A percentile compares a stretch with the other conserved stretches of the same genome.
Evolutionary conservation across 2,888 invertebrate genomes (phyloP).

Genomic region (Megastigmus dorsalis): DNA sequence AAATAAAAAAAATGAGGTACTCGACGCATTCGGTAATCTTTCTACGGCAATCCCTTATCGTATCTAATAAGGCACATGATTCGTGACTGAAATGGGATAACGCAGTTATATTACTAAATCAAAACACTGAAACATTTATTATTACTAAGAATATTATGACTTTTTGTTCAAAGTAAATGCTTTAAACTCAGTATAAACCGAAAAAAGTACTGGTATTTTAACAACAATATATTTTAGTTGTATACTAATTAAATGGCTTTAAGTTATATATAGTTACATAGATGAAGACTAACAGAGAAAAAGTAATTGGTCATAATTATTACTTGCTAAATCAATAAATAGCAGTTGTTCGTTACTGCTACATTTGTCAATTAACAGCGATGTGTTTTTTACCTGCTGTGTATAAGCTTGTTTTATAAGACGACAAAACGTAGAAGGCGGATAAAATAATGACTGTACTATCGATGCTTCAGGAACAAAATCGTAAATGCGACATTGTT

Average conservation of each 20-base stretch:
- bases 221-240: constrained; percentile 23
- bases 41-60: constrained; percentile 50
- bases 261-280: constrained; percentile 6
- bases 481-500: constrained; percentile 41
- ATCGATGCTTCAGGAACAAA: constrained; percentile 45
- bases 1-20: constrained; percentile 20
- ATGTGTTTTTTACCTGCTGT: constrained; percentile 17
- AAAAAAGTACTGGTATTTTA: constrained; percentile 10
- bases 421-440: constrained; percentile 3
- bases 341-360: constrained; percentile 5
- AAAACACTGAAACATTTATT: constrained; percentile 25
- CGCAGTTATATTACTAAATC: constrained; percentile 24
- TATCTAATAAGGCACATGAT: constrained; percentile 61
- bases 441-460: constrained; percentile 38
- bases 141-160: constrained; percentile 31
- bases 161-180: constrained; percentile 37
- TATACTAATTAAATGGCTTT: constrained; percentile 5
- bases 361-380: constrained; percentile 38
- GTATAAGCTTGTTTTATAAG: constrained; percentile 12
- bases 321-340: constrained; percentile 16
- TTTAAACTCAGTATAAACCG: constrained; percentile 40
- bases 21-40: constrained; percentile 50
- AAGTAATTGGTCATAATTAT: background rate
- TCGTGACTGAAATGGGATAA: constrained; percentile 56
- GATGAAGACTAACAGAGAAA: background rate